Conservation (phyloP, 2,113 vertebrate genomes). For the Edolisoma coerulescens region DNA sequence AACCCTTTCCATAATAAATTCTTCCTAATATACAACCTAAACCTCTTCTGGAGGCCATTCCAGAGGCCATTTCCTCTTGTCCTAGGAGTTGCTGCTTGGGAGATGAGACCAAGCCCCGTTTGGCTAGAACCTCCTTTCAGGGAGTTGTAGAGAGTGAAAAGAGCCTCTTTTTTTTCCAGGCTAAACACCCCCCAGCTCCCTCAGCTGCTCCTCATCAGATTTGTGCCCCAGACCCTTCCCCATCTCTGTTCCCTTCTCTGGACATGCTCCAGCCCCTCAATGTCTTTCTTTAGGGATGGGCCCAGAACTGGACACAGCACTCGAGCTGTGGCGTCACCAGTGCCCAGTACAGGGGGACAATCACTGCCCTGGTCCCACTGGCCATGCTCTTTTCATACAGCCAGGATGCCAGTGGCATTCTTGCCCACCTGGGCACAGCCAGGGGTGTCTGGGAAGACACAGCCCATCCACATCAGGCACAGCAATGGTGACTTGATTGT, state of each 20-base stretch:
- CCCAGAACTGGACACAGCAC: not conserved
- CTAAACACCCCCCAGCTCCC: not conserved
- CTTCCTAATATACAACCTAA: not conserved
- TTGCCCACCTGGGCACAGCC: not conserved
- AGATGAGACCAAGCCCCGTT: too few relatives aligned
- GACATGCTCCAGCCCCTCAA: not conserved
- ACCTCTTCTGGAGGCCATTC: not conserved
- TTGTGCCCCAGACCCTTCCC: not conserved
- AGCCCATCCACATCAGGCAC: not conserved
- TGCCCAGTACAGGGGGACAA: not conserved
- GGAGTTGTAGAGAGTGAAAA: not conserved
- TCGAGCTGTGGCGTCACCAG: not conserved
- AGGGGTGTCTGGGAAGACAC: not conserved
- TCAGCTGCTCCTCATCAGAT: not conserved
- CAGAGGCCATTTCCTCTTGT: not conserved
- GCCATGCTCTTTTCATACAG: not conserved
- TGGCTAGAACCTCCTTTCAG: not conserved
- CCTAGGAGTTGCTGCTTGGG: not conserved
- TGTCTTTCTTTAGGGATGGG: not conserved
- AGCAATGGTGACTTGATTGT: not conserved
- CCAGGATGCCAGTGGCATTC: not conserved
- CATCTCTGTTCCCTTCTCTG: not conserved
- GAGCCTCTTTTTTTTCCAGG: not conserved
- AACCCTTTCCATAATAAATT: not conserved
- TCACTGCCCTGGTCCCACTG: not conserved